These are phyloP conservation scores for Streptopelia turtur DNA, from an alignment of 2,797 vertebrate species.

Conservation along the genomic window DNA sequence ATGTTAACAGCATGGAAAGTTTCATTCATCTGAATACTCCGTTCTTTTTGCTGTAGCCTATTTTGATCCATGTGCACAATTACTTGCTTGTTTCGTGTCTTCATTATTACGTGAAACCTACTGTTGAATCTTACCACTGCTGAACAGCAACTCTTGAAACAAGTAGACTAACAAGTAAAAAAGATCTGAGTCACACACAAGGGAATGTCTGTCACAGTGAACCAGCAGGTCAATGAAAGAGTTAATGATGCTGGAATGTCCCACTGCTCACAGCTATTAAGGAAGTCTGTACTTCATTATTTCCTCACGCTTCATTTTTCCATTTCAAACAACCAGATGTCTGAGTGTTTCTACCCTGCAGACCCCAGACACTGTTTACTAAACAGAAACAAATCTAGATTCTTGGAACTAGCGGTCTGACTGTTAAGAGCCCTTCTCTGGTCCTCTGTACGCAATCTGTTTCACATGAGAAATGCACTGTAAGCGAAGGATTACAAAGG, in stretches of 20 bases:
- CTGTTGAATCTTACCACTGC: background rate
- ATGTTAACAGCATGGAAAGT: background rate
- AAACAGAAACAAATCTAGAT: conserved; percentile 70
- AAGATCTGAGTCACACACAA: background rate
- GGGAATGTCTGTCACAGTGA: background rate
- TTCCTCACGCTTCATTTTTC: conserved; percentile 67
- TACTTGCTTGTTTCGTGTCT: background rate
- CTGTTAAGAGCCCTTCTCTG: background rate
- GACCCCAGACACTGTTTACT: conserved; percentile 66
- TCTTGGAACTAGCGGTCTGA: conserved; percentile 21
- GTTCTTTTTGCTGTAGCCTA: background rate
- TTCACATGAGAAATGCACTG: conserved; percentile 39
- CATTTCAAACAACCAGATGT: conserved; percentile 75
- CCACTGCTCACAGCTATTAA: conserved; percentile 54
- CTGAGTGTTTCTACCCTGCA: conserved; percentile 53
- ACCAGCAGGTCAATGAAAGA: background rate
- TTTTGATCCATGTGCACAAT: background rate
- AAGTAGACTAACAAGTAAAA: background rate
- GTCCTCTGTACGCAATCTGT: background rate
- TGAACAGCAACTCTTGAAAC: background rate
- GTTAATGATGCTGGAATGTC: conserved; percentile 21
- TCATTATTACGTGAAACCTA: background rate
- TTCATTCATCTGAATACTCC: background rate
- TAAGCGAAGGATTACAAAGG: background rate
- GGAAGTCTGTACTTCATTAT: conserved; percentile 64